Conservation (phyloP, 2,113 vertebrate species). For the Dissostichus mawsoni region DNA sequence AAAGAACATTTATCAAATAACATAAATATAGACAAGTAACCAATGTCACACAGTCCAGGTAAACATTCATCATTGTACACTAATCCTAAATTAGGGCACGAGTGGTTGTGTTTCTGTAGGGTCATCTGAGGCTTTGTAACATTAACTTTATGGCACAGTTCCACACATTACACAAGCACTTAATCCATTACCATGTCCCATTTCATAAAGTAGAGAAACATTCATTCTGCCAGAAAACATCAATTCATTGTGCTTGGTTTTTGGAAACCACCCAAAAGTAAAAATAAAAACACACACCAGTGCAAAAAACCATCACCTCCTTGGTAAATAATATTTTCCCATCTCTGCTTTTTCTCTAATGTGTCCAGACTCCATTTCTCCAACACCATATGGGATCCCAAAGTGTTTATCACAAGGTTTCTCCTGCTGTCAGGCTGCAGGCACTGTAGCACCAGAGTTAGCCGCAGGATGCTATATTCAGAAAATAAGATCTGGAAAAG, state of each 20-base stretch:
- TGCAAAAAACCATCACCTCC: neutral
- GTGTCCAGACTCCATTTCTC: slow-evolving; percentile 14
- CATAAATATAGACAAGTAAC: slow-evolving; percentile 23
- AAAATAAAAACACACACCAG: neutral
- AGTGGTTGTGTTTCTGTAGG: slow-evolving; percentile 28
- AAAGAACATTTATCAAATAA: slow-evolving; percentile 34
- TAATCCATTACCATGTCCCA: slow-evolving; percentile 57
- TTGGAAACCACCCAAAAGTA: slow-evolving; percentile 39
- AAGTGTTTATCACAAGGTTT: slow-evolving; percentile 32
- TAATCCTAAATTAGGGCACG: slow-evolving; percentile 39
- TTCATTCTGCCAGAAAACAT: slow-evolving; percentile 49
- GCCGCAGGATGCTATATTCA: slow-evolving; percentile 6
- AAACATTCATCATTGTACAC: slow-evolving; percentile 21
- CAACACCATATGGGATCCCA: slow-evolving; percentile 13
- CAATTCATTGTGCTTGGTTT: slow-evolving; percentile 47
- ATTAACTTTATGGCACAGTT: slow-evolving; percentile 58
- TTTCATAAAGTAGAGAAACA: slow-evolving; percentile 63
- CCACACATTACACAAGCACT: slow-evolving; percentile 58
- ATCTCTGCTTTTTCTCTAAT: neutral
- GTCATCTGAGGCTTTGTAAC: slow-evolving; percentile 58
- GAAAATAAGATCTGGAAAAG: slow-evolving; percentile 8
- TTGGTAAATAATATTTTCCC: slow-evolving; percentile 12
- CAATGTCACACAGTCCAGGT: slow-evolving; percentile 29
- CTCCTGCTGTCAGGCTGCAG: neutral
- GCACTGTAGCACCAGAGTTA: slow-evolving; percentile 30